A percentile compares a stretch with the other conserved stretches of the same genome.
Conservation (phyloP, 53 echinoderm and acorn worm genomes). For the Temnopleurus reevesii region DNA sequence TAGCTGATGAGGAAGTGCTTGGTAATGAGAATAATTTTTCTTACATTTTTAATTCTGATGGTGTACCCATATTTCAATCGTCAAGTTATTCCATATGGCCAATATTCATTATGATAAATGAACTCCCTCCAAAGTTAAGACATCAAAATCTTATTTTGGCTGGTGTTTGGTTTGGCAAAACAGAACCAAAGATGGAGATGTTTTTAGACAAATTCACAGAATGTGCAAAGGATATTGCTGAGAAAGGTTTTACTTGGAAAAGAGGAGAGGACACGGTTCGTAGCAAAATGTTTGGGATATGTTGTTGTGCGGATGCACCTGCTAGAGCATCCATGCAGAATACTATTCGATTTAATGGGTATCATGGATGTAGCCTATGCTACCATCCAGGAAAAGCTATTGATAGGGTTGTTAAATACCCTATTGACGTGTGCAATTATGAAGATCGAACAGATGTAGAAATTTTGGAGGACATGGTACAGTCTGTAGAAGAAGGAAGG, state of each 20-base stretch:
- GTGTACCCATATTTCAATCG: slow-evolving; percentile 70
- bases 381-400: slow-evolving; percentile 63
- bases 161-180: slow-evolving; percentile 66
- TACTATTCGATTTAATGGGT: slow-evolving; percentile 63
- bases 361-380: slow-evolving; percentile 62
- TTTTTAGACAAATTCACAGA: neutral
- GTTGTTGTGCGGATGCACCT: slow-evolving; percentile 66
- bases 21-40: slow-evolving; percentile 40
- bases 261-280: neutral
- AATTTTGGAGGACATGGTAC: neutral
- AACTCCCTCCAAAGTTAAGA: slow-evolving; percentile 63
- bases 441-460: neutral
- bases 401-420: slow-evolving; percentile 40
- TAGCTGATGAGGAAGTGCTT: neutral
- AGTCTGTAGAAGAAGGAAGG: neutral
- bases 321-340: slow-evolving; percentile 66
- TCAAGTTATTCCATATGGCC: slow-evolving; percentile 66
- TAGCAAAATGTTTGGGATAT: slow-evolving; percentile 61
- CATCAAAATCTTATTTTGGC: slow-evolving; percentile 56
- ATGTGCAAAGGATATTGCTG: neutral
- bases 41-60: slow-evolving; percentile 69
- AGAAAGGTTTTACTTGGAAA: neutral
- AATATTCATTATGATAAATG: slow-evolving; percentile 58
- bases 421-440: neutral
- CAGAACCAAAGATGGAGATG: slow-evolving; percentile 53